Evolutionary conservation across 1,140 invertebrate genomes (phyloP), one percentile per base, ranked within the genome.

Genomic region (Pseudomyrmex sp.): DNA sequence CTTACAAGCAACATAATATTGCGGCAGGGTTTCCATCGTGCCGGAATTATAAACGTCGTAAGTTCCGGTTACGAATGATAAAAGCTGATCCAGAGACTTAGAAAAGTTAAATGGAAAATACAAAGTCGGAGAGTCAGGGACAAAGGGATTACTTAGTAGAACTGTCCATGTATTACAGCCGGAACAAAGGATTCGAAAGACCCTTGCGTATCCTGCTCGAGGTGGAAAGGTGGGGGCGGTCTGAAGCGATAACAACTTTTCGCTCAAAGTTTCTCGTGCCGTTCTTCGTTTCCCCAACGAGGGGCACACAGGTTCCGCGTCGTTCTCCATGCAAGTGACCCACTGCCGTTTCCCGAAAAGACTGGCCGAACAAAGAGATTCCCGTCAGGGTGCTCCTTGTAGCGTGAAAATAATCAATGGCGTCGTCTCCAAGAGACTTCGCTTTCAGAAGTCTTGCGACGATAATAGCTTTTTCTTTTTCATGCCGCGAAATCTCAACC

Each of bases 391-490:
- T 85, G 88, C 61, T 90, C 69, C 84, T 85, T 79, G 84, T 83
- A 83, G 89, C 86, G 89, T 85, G 86, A 91, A 91, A 91, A 91
- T 54, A 76, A 77, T 77, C 74, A 77, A 77, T 66, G 62, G 26
- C 62, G 23, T 44, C 61, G n/a, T 66, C 48, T 18, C 61, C 35
- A 35, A 35, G 26, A 66, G 46, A 54, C 23, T 50, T 54, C 62
- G 23, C 65, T 68, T 35, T 48, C 74, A 77, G 48, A 54, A 77
- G 61, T 68, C 13, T 66, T 54, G 18, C 26, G 12, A 54, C 7
- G 61, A 54, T 68, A 77, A 77, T 77, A 54, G 13, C 48, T 44
- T 54, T 44, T 62, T 52, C 58, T 58, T 2, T 54, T 66, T 54
- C 48, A n/a, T 20, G 61, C 46, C 13, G 5, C n/a, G 18, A 46